phyloP scores from a whole-genome alignment of 1,140 invertebrate species.

The Triops longicaudatus region DNA sequence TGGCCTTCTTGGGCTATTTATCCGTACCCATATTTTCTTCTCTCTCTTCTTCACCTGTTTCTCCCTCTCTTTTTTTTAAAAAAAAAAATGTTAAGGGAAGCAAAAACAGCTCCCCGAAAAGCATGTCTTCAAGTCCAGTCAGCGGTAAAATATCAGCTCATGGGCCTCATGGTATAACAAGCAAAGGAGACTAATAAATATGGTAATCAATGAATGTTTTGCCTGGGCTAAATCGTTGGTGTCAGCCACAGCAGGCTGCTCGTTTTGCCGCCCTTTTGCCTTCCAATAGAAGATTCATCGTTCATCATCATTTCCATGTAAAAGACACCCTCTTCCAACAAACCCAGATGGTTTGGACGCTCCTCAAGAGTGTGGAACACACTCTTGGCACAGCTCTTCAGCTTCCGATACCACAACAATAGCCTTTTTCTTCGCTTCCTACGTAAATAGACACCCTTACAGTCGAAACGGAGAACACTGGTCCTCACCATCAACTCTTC shows the following conservation, averaged over 20 bases:
- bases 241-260: conserved; percentile 7
- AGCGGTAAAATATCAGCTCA: neutral
- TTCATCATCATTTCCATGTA: neutral
- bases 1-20: neutral
- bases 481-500: too few relatives aligned
- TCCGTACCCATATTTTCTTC: neutral
- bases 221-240: neutral
- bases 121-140: neutral
- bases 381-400: neutral
- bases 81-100: neutral
- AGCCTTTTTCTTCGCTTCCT: too few relatives aligned
- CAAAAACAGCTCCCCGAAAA: neutral
- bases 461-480: too few relatives aligned
- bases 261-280: conserved; percentile 13
- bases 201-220: neutral
- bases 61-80: neutral
- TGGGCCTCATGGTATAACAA: neutral
- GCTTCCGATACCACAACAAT: neutral
- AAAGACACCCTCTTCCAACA: neutral
- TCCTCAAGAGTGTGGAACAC: neutral
- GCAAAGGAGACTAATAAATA: conserved; percentile 12
- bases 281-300: neutral
- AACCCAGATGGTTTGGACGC: neutral
- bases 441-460: too few relatives aligned
- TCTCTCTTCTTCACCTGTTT: neutral